These are phyloP conservation scores for Bruchidius siliquastri DNA, from an alignment of 2,888 invertebrate species.

Conservation along the genomic window DNA sequence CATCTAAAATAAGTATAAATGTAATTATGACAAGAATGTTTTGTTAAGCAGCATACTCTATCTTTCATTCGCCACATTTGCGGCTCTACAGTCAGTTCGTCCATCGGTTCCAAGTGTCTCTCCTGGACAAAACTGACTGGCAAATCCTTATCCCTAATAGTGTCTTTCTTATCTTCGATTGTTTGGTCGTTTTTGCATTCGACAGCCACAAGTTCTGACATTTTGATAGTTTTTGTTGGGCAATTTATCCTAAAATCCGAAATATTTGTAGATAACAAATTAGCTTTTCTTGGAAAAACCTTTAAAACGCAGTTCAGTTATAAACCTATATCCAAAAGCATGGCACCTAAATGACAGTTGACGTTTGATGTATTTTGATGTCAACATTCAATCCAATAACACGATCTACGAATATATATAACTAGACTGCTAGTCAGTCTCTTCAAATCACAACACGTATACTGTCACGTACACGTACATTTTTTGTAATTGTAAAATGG, in stretches of 20 bases:
- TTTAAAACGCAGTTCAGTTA: conserved; percentile 19
- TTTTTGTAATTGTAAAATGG: no score
- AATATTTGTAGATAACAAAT: background rate
- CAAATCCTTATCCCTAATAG: conserved; percentile 59
- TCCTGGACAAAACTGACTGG: conserved; percentile 70
- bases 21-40: background rate
- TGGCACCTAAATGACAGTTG: conserved; percentile 12
- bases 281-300: conserved; percentile 12
- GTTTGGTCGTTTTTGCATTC: conserved; percentile 12
- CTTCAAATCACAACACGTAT: no score
- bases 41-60: conserved; percentile 55
- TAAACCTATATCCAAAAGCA: conserved; percentile 12
- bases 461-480: no score
- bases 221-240: conserved; percentile 8
- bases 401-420: no score
- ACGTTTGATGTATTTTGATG: background rate
- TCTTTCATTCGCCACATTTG: conserved; percentile 93
- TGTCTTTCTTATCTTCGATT: conserved; percentile 14
- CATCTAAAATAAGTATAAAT: conserved; percentile 62
- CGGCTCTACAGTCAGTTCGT: conserved; percentile 60
- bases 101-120: conserved; percentile 69
- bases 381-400: background rate
- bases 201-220: conserved; percentile 16
- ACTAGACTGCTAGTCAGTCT: no score
- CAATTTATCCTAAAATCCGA: conserved; percentile 1